Conservation (phyloP, 2,797 vertebrate species). For the Oryzias dopingdopingensis region DNA sequence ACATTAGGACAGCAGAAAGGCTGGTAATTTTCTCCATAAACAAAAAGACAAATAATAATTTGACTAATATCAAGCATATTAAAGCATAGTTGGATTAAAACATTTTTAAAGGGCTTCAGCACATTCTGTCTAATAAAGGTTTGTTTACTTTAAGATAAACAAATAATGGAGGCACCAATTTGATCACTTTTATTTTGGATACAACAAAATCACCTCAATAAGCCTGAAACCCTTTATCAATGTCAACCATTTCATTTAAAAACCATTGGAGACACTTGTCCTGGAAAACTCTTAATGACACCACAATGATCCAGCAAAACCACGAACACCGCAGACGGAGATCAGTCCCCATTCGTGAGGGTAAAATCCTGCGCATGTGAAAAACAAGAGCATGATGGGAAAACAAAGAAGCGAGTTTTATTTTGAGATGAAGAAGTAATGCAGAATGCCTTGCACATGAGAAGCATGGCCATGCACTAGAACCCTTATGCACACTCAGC, state of each 20-base stretch:
- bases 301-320: conserved; percentile 2
- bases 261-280: conserved; percentile 4
- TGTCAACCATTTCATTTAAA: conserved; percentile 2
- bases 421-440: no score
- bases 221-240: conserved; percentile 47
- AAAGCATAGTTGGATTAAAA: conserved; percentile 2
- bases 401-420: no score
- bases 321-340: neutral
- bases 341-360: no score
- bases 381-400: no score
- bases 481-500: no score
- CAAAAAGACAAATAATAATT: neutral
- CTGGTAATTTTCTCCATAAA: neutral
- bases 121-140: conserved; percentile 22
- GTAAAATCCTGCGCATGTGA: no score
- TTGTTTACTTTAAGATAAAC: conserved; percentile 2
- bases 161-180: neutral
- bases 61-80: neutral
- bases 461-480: no score
- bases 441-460: no score
- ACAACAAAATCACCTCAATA: conserved; percentile 3
- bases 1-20: neutral
- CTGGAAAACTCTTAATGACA: conserved; percentile 12
- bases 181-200: neutral
- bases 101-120: conserved; percentile 49